Evolutionary conservation across 64 coral and sea anemone genomes (phyloP), one percentile per base, ranked within the genome.

Genomic region (Porites australiensis): DNA sequence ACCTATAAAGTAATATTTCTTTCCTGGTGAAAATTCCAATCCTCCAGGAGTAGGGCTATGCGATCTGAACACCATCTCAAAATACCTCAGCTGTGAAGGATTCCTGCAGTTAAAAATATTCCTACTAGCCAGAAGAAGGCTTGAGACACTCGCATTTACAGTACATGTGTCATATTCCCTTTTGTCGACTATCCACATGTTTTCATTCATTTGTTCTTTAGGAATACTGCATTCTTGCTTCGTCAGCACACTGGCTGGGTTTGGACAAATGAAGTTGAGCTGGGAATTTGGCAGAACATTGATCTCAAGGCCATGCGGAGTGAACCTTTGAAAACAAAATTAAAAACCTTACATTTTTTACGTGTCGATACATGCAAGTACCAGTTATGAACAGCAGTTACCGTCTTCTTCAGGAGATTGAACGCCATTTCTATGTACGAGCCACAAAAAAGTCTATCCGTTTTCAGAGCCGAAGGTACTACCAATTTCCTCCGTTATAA

Each of bases 161-260:
- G 58, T 75, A 55, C 94, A 95, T 15, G 77, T 76, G 1, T 92
- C 84, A 47, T 87, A 95, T 2, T 86, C 83, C 2, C 88, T 22
- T 87, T 95, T 58, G n/a, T 88, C 85, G 9, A 95, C 94, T 13
- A 65, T 78, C 94, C 89, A 95, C 21, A 95, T 88, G 69, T 95
- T 95, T 16, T 95, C 94, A 49, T 88, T 88, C 77, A 95, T 75
- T 8, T 68, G 86, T 54, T 95, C 89, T 13, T 77, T 50, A 2
- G 54, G 44, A 8, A 74, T 14, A 14, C 74, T n/a, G 9, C 59
- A 50, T 5, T 72, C 70, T 53, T 82, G 69, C 6, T 64, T 2
- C 5, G 74, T 70, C 37, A 87, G 19, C 12, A 91, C 78, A 6
- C 44, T 92, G 0, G 84, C 58, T 10, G 84, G 75, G 66, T 88